These are phyloP conservation scores for Poeciliopsis turneri DNA, from an alignment of 2,797 vertebrate genomes.

Conservation along the genomic window DNA sequence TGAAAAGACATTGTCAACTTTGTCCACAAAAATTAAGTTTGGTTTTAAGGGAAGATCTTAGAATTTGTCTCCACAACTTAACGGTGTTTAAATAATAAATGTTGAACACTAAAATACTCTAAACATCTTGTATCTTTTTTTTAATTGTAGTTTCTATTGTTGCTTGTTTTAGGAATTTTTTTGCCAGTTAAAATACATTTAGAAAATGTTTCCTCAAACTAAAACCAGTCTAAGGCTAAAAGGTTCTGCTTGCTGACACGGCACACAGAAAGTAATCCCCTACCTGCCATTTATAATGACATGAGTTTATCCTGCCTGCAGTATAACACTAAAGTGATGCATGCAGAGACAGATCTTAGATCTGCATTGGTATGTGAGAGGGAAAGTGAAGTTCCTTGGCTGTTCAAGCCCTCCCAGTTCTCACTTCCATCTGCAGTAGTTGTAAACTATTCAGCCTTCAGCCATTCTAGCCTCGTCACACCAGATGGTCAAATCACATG, in stretches of 20 bases:
- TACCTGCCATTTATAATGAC: slow-evolving; percentile 51
- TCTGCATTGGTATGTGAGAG: slow-evolving; percentile 73
- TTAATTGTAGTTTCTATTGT: background rate
- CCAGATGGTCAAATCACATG: slow-evolving; percentile 47
- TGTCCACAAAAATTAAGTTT: background rate
- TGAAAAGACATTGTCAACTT: background rate
- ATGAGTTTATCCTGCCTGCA: slow-evolving; percentile 31
- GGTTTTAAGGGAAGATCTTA: background rate
- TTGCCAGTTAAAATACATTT: background rate
- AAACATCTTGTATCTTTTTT: no score
- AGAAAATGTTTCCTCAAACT: slow-evolving; percentile 15
- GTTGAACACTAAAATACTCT: no score
- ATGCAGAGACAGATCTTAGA: slow-evolving; percentile 77
- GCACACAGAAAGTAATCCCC: slow-evolving; percentile 7
- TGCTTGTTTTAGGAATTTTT: background rate
- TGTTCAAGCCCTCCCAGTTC: slow-evolving; percentile 57
- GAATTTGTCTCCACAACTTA: background rate
- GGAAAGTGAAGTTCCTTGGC: slow-evolving; percentile 42
- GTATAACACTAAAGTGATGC: slow-evolving; percentile 50
- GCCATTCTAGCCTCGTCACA: slow-evolving; percentile 38
- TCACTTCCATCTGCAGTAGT: slow-evolving; percentile 54
- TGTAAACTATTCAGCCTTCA: slow-evolving; percentile 55
- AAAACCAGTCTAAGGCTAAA: background rate
- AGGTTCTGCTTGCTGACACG: slow-evolving; percentile 8
- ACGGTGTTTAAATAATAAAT: background rate